Evolutionary conservation across 1,140 invertebrate genomes (phyloP).

Genomic region (Heliconius hermathena): DNA sequence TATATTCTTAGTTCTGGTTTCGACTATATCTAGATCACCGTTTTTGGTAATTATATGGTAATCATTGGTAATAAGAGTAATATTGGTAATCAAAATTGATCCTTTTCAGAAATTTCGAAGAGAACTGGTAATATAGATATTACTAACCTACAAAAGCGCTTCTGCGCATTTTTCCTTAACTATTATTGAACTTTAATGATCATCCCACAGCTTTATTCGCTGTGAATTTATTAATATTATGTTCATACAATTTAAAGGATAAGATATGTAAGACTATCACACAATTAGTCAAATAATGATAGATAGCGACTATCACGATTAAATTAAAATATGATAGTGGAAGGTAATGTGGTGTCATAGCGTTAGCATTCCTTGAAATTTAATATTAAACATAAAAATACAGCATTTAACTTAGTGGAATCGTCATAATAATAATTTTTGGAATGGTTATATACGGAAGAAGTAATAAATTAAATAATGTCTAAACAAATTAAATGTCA

Average conservation of each 20-base stretch:
- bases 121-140: background rate
- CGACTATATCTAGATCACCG: background rate
- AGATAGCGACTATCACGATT: background rate
- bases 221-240: background rate
- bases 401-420: too few species aligned
- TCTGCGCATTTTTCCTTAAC: background rate
- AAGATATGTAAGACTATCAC: constrained; percentile 43
- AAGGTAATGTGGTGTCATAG: background rate
- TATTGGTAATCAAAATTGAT: background rate
- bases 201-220: background rate
- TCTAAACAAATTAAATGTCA: too few species aligned
- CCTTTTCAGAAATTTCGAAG: background rate
- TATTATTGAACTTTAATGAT: background rate
- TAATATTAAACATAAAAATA: too few species aligned
- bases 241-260: background rate
- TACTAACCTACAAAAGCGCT: background rate
- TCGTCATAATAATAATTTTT: too few species aligned
- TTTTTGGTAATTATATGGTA: background rate
- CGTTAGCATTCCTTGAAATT: background rate
- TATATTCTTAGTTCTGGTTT: background rate
- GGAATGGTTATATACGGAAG: too few species aligned
- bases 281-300: constrained; percentile 27
- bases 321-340: background rate
- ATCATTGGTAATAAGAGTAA: background rate
- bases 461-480: too few species aligned